Percentiles rank a stretch among this genome's conserved stretches.
These are phyloP conservation scores for Listronotus oregonensis DNA, from an alignment of 1,140 invertebrate species.

Conservation along the genomic window DNA sequence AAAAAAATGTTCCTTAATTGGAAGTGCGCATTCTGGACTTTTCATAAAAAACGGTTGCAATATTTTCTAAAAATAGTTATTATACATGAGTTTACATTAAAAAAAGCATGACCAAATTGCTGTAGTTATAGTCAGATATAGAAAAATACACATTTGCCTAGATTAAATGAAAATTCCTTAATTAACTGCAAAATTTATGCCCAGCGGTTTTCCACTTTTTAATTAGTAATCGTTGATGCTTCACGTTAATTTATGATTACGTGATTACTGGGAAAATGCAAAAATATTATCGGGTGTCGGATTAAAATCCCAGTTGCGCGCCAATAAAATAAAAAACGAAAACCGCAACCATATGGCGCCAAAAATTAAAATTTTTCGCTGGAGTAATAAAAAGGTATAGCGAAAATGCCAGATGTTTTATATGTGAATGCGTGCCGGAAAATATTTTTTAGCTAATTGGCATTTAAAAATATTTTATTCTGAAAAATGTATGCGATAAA, in stretches of 20 bases:
- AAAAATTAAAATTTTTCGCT: constrained; percentile 2
- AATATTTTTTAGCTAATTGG: constrained; percentile 6
- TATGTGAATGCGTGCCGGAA: background rate
- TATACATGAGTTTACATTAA: no score
- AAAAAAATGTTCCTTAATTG: no score
- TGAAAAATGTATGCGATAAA: no score
- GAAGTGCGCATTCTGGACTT: no score
- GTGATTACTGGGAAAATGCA: constrained; percentile 2
- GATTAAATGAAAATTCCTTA: background rate
- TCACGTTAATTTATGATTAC: background rate
- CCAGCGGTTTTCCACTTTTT: background rate
- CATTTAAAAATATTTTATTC: background rate
- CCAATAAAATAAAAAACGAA: constrained; percentile 9
- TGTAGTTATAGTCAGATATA: no score
- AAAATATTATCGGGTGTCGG: constrained; percentile 7
- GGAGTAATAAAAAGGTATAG: constrained; percentile 1
- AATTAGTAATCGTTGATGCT: background rate
- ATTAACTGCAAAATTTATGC: background rate
- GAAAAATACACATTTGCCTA: no score
- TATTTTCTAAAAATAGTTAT: no score
- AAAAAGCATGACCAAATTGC: no score
- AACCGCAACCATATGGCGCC: constrained; percentile 4
- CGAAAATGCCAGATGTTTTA: constrained; percentile 4
- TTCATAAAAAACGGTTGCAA: no score
- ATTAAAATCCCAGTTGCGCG: constrained; percentile 1